Conservation (phyloP, 1,140 invertebrate species). For the Monomorium pharaonis region DNA sequence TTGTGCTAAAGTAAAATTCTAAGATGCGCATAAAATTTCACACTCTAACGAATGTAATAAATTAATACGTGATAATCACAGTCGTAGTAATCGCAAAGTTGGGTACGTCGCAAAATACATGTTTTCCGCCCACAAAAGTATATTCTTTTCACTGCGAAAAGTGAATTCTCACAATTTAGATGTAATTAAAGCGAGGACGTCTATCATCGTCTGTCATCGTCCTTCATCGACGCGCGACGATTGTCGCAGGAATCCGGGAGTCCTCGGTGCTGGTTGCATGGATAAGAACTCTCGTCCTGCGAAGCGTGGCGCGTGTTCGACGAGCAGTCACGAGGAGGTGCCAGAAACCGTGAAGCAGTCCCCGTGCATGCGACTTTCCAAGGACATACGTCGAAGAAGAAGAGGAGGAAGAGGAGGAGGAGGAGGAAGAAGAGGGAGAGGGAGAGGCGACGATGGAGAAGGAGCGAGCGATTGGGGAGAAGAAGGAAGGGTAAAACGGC, state of each 20-base stretch:
- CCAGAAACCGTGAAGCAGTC: constrained; percentile 63
- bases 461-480: neutral
- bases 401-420: constrained; percentile 49
- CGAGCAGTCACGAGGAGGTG: constrained; percentile 51
- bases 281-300: constrained; percentile 5
- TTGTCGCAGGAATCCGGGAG: constrained; percentile 39
- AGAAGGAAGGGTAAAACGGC: constrained; percentile 11
- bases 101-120: neutral
- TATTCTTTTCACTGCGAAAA: neutral
- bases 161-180: constrained; percentile 16
- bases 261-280: neutral
- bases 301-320: constrained; percentile 54
- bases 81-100: neutral
- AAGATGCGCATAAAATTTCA: neutral
- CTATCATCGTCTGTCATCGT: constrained; percentile 26
- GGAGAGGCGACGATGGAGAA: constrained; percentile 31
- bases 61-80: neutral
- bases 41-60: neutral
- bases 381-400: constrained; percentile 64
- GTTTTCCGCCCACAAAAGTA: neutral
- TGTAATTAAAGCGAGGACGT: constrained; percentile 23
- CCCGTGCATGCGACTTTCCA: constrained; percentile 65
- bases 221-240: constrained; percentile 29
- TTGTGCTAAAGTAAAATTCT: neutral
- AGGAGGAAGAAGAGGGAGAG: constrained; percentile 59